These are phyloP conservation scores for Nomia melanderi DNA, from an alignment of 1,140 invertebrate species.

Conservation along the genomic window DNA sequence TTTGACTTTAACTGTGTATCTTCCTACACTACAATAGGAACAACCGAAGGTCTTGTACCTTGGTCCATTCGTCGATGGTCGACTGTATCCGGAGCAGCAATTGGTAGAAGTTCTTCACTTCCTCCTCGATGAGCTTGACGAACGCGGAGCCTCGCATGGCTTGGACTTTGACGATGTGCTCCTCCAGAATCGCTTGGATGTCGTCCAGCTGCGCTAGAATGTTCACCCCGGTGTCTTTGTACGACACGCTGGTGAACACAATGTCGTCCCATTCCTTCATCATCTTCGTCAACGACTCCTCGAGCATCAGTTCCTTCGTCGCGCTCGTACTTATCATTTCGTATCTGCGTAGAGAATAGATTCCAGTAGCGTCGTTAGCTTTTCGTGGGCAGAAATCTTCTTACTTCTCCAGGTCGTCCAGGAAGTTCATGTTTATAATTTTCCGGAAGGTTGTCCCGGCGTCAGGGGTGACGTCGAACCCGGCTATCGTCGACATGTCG, in stretches of 20 bases:
- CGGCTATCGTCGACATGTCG: conserved; percentile 85
- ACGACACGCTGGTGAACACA: conserved; percentile 77
- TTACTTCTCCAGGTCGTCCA: conserved; percentile 85
- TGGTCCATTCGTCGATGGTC: conserved; percentile 84
- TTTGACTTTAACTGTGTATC: too few relatives aligned
- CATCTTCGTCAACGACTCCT: conserved; percentile 84
- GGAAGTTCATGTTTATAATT: conserved; percentile 83
- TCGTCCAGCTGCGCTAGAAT: conserved; percentile 83
- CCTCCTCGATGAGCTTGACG: conserved; percentile 84
- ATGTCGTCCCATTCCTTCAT: conserved; percentile 84
- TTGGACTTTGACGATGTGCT: conserved; percentile 85
- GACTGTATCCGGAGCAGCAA: conserved; percentile 80
- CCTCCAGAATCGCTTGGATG: conserved; percentile 84
- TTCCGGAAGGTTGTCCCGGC: conserved; percentile 84
- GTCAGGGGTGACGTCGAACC: conserved; percentile 85
- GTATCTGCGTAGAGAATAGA: conserved; percentile 78
- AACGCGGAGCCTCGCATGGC: conserved; percentile 87
- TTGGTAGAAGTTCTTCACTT: conserved; percentile 87
- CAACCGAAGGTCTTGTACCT: too few relatives aligned
- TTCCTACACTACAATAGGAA: too few relatives aligned
- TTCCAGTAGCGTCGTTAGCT: too few relatives aligned
- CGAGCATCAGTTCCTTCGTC: conserved; percentile 84
- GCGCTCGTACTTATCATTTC: conserved; percentile 86
- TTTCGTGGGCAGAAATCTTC: too few relatives aligned
- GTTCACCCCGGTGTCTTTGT: conserved; percentile 79